phyloP scores from a whole-genome alignment of 2,888 invertebrate genomes.

The Alviniconcha strummeri region DNA sequence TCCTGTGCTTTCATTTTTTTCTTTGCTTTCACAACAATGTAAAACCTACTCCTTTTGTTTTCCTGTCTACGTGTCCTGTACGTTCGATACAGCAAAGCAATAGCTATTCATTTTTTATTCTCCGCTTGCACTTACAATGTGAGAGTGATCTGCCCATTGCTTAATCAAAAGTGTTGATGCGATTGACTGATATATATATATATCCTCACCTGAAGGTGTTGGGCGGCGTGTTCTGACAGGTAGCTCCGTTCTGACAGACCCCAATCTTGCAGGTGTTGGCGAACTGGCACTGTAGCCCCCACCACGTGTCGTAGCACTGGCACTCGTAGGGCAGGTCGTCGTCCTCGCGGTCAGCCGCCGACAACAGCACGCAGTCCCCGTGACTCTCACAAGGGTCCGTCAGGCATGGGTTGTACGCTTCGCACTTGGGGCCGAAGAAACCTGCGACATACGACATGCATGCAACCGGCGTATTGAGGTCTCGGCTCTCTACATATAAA shows the following conservation, averaged over 20 bases:
- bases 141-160: no score
- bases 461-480: no score
- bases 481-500: no score
- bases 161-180: no score
- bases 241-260: conserved; percentile 58
- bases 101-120: no score
- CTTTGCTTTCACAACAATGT: no score
- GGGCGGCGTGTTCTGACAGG: conserved; percentile 49
- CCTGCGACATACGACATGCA: conserved; percentile 32
- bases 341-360: background rate
- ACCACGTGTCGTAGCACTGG: conserved; percentile 56
- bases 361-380: conserved; percentile 26
- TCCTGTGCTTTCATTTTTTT: no score
- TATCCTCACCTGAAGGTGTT: conserved; percentile 39
- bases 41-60: no score
- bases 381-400: conserved; percentile 32
- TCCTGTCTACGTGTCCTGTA: no score
- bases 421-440: conserved; percentile 51
- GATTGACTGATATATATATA: no score
- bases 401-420: conserved; percentile 49
- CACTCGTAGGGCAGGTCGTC: conserved; percentile 48
- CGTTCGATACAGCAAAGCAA: no score
- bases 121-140: no score
- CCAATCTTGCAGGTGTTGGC: conserved; percentile 56
- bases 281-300: conserved; percentile 59